Conservation (phyloP, 2,113 vertebrate genomes). For the Anas platyrhynchos region DNA sequence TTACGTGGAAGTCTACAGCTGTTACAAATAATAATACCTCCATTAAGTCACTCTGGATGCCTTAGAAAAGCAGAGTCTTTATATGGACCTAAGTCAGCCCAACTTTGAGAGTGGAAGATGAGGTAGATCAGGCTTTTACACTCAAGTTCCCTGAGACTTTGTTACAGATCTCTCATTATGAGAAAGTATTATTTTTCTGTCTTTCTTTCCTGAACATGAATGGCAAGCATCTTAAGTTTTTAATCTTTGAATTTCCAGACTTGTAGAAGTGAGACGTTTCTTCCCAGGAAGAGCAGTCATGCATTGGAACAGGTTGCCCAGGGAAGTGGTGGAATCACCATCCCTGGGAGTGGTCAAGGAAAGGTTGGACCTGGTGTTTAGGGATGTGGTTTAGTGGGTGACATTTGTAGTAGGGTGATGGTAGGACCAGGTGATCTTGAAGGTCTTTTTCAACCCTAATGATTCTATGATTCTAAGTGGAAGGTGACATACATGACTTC, state of each 20-base stretch:
- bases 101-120: not conserved
- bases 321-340: too few species aligned
- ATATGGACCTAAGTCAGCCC: not conserved
- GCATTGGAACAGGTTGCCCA: too few species aligned
- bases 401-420: too few species aligned
- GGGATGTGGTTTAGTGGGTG: too few species aligned
- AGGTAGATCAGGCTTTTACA: not conserved
- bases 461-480: too few species aligned
- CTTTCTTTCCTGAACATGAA: not conserved
- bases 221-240: not conserved
- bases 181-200: not conserved
- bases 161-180: not conserved
- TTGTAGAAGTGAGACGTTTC: not conserved
- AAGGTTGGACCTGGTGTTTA: too few species aligned
- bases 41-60: not conserved
- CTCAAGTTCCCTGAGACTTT: not conserved
- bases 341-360: too few species aligned
- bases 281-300: too few species aligned
- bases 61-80: not conserved
- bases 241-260: not conserved
- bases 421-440: too few species aligned
- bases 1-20: not conserved
- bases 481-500: not conserved
- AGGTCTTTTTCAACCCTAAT: too few species aligned
- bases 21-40: not conserved